Base-by-base conservation (phyloP, 2,888 invertebrate species). In the Tortrix viridana region DNA sequence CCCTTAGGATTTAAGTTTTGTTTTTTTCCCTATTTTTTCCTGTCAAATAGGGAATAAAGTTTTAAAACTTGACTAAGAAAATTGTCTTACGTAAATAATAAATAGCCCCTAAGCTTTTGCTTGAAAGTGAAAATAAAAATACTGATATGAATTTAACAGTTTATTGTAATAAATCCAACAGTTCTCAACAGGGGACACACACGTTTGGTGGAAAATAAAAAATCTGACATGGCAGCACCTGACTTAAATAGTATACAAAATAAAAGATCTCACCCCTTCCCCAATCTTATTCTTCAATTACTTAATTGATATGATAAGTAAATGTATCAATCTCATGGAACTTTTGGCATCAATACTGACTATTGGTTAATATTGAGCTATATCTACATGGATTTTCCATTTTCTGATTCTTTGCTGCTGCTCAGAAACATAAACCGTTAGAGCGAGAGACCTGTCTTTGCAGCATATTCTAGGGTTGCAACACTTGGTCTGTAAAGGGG, bases 91-190 rank as follows among this genome's bases (percentile, higher is more conserved):
- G 52, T 18, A 53, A 53, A 41, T n/a, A n/a, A 22, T 41, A 5
- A 16, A 38, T 37, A 38, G 37, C 37, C 50, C 32, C 18, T n/a
- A 41, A 53, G 53, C 53, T 53, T 61, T 56, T 62, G 61, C 61
- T 56, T 56, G 37, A 50, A 62, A 44, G 55, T 56, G 61, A 44
- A 55, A 49, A 49, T 56, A 61, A 62, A 62, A 61, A 44, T 62
- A 56, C 53, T 14, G 23, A 37, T 46, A 38, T 41, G 38, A 37
- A 61, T 55, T 55, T 46, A 43, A 50, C 49, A 62, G 49, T 62
- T 62, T 62, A 62, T 62, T 62, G 46, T 62, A 38, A 50, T n/a
- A 56, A 44, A 50, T 50, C 41, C 56, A 57, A 57, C 58, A 59
- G 41, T 22, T 23, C 23, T 18, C 53, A 54, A 47, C 48, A 41